These are phyloP conservation scores for Panagrolaimus sp. DNA, from an alignment of 1,140 invertebrate genomes.

Conservation along the genomic window DNA sequence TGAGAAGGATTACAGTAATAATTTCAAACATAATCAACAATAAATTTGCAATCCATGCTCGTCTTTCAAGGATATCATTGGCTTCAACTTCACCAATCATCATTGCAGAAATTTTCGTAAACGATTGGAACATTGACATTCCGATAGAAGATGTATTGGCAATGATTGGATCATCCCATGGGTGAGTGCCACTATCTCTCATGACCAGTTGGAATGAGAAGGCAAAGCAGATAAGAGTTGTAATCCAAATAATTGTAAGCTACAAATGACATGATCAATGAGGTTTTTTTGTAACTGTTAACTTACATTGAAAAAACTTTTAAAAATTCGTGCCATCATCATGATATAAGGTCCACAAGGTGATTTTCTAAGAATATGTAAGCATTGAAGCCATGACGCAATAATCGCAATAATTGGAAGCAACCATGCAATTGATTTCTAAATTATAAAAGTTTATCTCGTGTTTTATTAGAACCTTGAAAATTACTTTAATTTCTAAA, in stretches of 20 bases:
- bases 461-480: not conserved
- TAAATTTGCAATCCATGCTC: slow-evolving; percentile 41
- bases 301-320: slow-evolving; percentile 29
- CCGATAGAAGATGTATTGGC: slow-evolving; percentile 18
- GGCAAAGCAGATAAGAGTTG: slow-evolving; percentile 40
- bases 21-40: slow-evolving; percentile 43
- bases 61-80: slow-evolving; percentile 44
- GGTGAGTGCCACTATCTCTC: slow-evolving; percentile 37
- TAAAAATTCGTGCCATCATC: slow-evolving; percentile 43
- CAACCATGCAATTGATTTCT: slow-evolving; percentile 42
- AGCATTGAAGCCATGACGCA: slow-evolving; percentile 42
- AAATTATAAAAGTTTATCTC: not conserved
- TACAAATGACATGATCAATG: slow-evolving; percentile 14
- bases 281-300: not conserved
- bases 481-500: slow-evolving; percentile 29
- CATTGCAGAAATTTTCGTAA: slow-evolving; percentile 48
- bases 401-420: slow-evolving; percentile 44
- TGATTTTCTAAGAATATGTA: slow-evolving; percentile 43
- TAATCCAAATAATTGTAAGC: slow-evolving; percentile 49
- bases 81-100: slow-evolving; percentile 48
- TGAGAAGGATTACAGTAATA: slow-evolving; percentile 44
- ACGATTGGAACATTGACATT: slow-evolving; percentile 45
- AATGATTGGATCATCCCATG: slow-evolving; percentile 42
- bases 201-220: slow-evolving; percentile 45
- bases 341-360: slow-evolving; percentile 45